Evolutionary conservation across 2,888 invertebrate genomes (phyloP), one percentile per base, ranked within the genome.

Genomic region (Melanargia galathea): DNA sequence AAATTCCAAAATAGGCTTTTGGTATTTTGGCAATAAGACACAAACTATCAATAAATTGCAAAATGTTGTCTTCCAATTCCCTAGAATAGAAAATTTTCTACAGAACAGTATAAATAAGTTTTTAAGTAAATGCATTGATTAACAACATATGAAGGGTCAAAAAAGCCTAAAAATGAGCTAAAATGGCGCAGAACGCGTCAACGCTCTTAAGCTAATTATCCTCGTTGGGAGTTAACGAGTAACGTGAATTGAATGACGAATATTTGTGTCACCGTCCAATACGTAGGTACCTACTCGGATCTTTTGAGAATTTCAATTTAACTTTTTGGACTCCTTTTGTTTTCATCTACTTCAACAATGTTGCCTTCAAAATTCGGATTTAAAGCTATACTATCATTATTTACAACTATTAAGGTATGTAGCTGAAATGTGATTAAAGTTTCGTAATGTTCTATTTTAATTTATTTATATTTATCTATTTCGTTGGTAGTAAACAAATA

Each of bases 241-340:
- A 48, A 63, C 61, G 49, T 64, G 61, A 63, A 66, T 33, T 33
- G 59, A 63, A 65, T 62, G 61, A 68, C 62, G 62, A 63, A 61
- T 56, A 65, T 63, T 43, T 61, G 51, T 56, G 46, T 60, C 51
- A 38, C 49, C 40, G 20, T 55, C 33, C 49, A 43, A 58, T 51
- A 52, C 20, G 13, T 52, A 33, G 11, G 5, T 24, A 16, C 43
- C 18, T 43, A 56, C 64, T 62, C 62, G 38, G 60, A 62, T 62
- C 65, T 57, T 60, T 65, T 55, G 64, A 51, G 62, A 62, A 68
- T 64, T 67, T 67, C 68, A 70, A 70, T 70, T 70, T 62, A 68
- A 70, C 66, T 66, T 70, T 67, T 65, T 45, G 66, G 62, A 60
- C 26, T 52, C 45, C 64, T 57, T 60, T 64, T 67, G 67, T 64